Percentiles rank a stretch among this genome's conserved stretches.
These are phyloP conservation scores for Turnix velox DNA, from an alignment of 2,113 vertebrate genomes.

Conservation along the genomic window DNA sequence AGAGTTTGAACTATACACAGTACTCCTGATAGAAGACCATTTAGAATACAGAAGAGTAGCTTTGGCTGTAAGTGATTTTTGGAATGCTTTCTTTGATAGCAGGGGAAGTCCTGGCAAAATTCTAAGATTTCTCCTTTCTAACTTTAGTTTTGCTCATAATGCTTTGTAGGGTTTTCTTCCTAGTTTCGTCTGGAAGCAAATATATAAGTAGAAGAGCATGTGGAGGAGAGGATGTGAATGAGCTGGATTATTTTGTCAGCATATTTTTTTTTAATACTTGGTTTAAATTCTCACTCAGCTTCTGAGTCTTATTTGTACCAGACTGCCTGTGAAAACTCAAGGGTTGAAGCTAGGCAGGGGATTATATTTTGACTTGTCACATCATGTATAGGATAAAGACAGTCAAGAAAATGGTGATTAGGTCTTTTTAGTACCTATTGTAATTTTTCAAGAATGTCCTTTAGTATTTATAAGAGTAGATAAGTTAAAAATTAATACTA, in stretches of 20 bases:
- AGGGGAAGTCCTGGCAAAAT: background rate
- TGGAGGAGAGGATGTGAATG: constrained; percentile 12
- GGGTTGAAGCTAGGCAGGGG: background rate
- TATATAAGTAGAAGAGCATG: background rate
- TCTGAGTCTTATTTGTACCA: constrained; percentile 6
- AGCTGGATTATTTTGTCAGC: constrained; percentile 27
- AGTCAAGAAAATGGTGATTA: background rate
- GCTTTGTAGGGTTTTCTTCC: background rate
- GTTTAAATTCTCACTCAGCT: constrained; percentile 7
- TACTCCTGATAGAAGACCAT: background rate
- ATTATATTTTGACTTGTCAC: background rate
- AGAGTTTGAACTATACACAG: background rate
- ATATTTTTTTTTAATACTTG: background rate
- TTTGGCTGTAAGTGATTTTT: background rate
- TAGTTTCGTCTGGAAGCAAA: background rate
- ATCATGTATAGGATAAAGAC: background rate
- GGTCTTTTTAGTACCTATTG: background rate
- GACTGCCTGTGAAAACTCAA: constrained; percentile 15
- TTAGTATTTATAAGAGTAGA: background rate
- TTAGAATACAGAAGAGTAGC: background rate
- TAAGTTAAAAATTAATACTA: background rate
- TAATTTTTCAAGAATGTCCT: background rate
- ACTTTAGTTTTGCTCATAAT: background rate
- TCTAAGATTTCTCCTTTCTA: background rate
- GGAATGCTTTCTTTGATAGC: background rate